These are phyloP conservation scores for Drosophila borealis DNA, from an alignment of 2,888 invertebrate genomes.

Conservation along the genomic window DNA sequence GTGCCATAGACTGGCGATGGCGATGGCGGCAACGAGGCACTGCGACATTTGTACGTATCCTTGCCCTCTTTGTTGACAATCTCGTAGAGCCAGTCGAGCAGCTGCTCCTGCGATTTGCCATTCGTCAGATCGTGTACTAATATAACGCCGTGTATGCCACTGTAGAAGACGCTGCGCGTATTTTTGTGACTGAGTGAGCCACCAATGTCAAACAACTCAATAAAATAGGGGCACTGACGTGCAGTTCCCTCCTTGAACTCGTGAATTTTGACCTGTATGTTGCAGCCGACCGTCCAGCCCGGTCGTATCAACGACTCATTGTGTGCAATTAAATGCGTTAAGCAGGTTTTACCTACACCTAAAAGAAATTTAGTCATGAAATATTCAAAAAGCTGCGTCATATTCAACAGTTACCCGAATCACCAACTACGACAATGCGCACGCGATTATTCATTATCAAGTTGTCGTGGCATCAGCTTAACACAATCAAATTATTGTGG, in stretches of 20 bases:
- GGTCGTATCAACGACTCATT: conserved; percentile 94
- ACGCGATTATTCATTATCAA: conserved; percentile 85
- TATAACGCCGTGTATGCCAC: conserved; percentile 97
- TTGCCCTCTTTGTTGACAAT: conserved; percentile 91
- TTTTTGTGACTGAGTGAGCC: conserved; percentile 97
- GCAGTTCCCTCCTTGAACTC: conserved; percentile 97
- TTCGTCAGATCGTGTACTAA: conserved; percentile 98
- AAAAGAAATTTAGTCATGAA: conserved; percentile 50
- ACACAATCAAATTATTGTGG: not conserved
- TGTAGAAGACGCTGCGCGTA: conserved; percentile 97
- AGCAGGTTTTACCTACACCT: conserved; percentile 98
- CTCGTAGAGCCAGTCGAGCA: conserved; percentile 97
- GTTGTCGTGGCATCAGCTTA: conserved; percentile 25
- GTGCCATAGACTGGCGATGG: conserved; percentile 28
- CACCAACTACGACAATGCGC: conserved; percentile 95
- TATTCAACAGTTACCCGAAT: conserved; percentile 89
- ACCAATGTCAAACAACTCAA: conserved; percentile 99
- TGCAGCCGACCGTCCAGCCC: conserved; percentile 98
- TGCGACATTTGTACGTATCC: conserved; percentile 77
- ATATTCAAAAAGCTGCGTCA: not conserved
- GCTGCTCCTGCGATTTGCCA: conserved; percentile 96
- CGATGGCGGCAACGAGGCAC: conserved; percentile 39
- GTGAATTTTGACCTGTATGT: conserved; percentile 97
- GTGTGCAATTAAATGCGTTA: conserved; percentile 95
- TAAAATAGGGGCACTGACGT: conserved; percentile 94